A percentile compares a stretch with the other conserved stretches of the same genome.
Evolutionary conservation across 2,113 vertebrate genomes (phyloP).

Genomic region (Barnardius zonarius): DNA sequence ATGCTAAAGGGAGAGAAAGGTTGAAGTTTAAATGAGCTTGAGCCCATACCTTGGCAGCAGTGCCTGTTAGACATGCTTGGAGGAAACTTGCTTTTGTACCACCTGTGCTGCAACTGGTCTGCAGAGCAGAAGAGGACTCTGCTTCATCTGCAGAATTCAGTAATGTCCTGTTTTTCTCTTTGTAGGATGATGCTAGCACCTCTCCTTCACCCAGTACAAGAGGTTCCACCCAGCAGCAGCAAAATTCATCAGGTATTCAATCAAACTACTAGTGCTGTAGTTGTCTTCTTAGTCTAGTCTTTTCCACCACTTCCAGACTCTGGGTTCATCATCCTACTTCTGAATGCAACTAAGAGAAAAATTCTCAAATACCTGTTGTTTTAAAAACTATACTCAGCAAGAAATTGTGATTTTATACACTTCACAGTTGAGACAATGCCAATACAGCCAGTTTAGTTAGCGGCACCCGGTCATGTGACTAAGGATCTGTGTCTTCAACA

Average conservation of each 20-base stretch:
- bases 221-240: conserved; percentile 84
- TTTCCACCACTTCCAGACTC: not conserved
- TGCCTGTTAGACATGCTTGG: not conserved
- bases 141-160: not conserved
- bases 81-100: not conserved
- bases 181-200: conserved; percentile 89
- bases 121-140: not conserved
- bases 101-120: not conserved
- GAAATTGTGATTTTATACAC: not conserved
- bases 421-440: not conserved
- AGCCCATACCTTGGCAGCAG: not conserved
- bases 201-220: conserved; percentile 84
- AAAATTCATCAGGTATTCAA: conserved; percentile 85
- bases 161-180: not conserved
- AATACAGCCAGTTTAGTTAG: not conserved
- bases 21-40: not conserved
- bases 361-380: not conserved
- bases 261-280: not conserved
- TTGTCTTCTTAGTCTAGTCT: not conserved
- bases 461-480: not conserved
- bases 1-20: not conserved
- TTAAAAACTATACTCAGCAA: not conserved
- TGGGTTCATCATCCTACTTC: not conserved
- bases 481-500: not conserved
- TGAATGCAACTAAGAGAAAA: not conserved